Conservation (phyloP, 2,113 vertebrate species). For the Eubucco bourcierii region DNA sequence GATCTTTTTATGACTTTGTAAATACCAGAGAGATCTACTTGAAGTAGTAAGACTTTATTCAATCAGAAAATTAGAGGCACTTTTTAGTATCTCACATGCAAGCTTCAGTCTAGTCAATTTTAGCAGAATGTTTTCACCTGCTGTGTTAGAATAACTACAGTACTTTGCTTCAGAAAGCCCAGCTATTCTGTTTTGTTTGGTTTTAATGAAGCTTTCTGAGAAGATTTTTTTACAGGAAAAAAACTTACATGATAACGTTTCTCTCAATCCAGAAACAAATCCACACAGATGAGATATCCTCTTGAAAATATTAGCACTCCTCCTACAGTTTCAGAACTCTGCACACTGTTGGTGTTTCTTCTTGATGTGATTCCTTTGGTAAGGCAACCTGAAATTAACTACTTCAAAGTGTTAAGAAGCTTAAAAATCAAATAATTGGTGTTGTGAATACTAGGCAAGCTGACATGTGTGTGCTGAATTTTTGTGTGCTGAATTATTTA, state of each 20-base stretch:
- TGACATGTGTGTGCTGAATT: neutral
- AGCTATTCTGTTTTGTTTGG: neutral
- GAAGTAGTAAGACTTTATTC: neutral
- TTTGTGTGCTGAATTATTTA: neutral
- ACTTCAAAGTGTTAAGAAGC: neutral
- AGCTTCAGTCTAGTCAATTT: neutral
- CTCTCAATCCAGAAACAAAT: conserved; percentile 55
- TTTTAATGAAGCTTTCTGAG: neutral
- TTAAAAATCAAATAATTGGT: neutral
- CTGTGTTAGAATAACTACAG: neutral
- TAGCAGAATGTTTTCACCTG: neutral
- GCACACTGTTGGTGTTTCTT: conserved; percentile 88
- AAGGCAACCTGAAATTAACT: neutral
- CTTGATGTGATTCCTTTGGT: conserved; percentile 95
- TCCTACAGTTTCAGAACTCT: conserved; percentile 86
- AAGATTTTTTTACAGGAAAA: neutral
- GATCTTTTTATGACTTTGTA: neutral
- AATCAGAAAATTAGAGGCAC: neutral
- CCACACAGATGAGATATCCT: conserved; percentile 19
- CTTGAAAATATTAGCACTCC: conserved; percentile 52
- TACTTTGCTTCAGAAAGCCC: neutral
- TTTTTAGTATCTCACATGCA: neutral
- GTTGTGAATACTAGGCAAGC: neutral
- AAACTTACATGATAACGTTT: neutral
- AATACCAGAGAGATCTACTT: neutral